Base-by-base conservation (phyloP, 2,888 invertebrate genomes). In the Sialis fuliginosa region DNA sequence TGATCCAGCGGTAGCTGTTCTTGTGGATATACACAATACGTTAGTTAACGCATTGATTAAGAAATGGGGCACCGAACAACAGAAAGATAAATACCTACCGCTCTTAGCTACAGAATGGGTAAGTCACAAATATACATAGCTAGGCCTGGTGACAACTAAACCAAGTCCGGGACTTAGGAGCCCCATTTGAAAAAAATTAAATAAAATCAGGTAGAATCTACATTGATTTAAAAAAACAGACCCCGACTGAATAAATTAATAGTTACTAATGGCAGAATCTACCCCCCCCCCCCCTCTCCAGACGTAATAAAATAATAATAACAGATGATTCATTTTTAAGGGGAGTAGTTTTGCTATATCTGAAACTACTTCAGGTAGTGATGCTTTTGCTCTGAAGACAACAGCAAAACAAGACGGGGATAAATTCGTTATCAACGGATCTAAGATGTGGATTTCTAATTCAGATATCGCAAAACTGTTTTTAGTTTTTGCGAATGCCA, bases 381-480 rank as follows among this genome's bases (percentile, higher is more conserved):
- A 98, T 64, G 97, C 97, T 0, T 97, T 97, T 67, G 79, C 93
- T 0, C 65, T 98, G 54, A 93, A 89, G 69, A 95, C 95, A 0
- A 77, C 77, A 1, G 97, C 97, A 1, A 87, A 83, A 61, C 85
- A 86, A 61, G 85, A 92, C 52, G 95, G 93, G 10, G 76, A 79
- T 50, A 75, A 91, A 57, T 96, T 76, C 61, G 62, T 96, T 46
- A 72, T 98, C 52, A 95, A 88, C 63, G 97, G 97, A 41, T 81
- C 87, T 8, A 98, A 97, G 70, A 87, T 93, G 84, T 97, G 97
- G 97, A 96, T 97, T 54, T 92, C 92, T 1, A 95, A 92, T 67
- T 90, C 96, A 0, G 93, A 91, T 59, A 73, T 92, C 45, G 90
- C 96, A 48, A 90, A 87, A 32, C 72, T 96, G 6, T 97, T 93